phyloP scores from a whole-genome alignment of 1,140 invertebrate species.

The Hyles euphorbiae region DNA sequence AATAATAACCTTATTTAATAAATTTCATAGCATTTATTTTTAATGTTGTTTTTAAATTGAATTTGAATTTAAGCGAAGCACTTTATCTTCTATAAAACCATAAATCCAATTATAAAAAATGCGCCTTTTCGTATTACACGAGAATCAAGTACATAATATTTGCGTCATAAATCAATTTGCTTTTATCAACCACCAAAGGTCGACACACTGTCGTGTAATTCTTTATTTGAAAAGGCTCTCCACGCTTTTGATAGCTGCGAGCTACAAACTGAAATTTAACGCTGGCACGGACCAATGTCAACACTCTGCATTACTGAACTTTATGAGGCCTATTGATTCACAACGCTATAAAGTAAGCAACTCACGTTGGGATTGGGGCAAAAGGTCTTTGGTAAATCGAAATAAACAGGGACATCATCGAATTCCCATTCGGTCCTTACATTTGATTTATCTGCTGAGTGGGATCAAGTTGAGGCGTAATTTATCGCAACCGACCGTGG shows the following conservation, averaged over 20 bases:
- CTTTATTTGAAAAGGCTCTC: not conserved
- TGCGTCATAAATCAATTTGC: too few species aligned
- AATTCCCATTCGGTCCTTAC: constrained; percentile 46
- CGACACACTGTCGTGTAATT: not conserved
- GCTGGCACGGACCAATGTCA: constrained; percentile 1
- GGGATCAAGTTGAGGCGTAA: constrained; percentile 51
- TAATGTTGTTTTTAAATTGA: too few species aligned
- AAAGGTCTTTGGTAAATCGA: constrained; percentile 34
- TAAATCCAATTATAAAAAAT: too few species aligned
- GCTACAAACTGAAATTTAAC: not conserved
- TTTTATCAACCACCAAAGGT: too few species aligned
- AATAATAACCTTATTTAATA: too few species aligned
- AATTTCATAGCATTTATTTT: too few species aligned
- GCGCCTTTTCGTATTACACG: too few species aligned
- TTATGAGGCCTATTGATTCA: constrained; percentile 13
- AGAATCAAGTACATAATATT: too few species aligned
- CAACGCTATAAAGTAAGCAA: constrained; percentile 22
- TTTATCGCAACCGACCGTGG: constrained; percentile 40
- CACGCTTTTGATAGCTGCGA: not conserved
- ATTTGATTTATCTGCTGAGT: constrained; percentile 60
- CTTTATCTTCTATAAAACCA: too few species aligned
- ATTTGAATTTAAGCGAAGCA: too few species aligned
- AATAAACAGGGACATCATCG: constrained; percentile 50
- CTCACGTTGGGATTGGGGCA: constrained; percentile 23
- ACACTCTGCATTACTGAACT: constrained; percentile 4